A percentile compares a stretch with the other conserved stretches of the same genome.
Conservation (phyloP, 2,888 invertebrate genomes). For the Pristionchus maxplancki region DNA sequence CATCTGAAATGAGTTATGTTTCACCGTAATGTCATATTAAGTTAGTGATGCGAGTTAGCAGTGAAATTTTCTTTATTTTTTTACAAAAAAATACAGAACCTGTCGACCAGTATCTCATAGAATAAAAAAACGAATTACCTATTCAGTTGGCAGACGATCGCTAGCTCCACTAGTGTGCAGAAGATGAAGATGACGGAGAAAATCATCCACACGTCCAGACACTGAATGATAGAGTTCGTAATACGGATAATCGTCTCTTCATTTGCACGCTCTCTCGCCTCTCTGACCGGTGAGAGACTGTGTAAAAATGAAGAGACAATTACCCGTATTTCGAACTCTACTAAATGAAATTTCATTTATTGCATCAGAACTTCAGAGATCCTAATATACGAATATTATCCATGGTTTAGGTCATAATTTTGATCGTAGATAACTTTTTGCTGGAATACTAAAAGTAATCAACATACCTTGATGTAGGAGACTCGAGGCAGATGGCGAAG, state of each 20-base stretch:
- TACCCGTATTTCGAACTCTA: background rate
- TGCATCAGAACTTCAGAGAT: too few relatives aligned
- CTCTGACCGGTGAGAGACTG: too few relatives aligned
- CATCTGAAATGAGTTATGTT: constrained; percentile 62
- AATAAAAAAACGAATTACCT: constrained; percentile 54
- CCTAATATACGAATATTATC: too few relatives aligned
- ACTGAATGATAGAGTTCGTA: constrained; percentile 57
- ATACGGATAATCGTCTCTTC: too few relatives aligned
- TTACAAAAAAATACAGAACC: background rate
- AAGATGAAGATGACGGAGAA: constrained; percentile 76
- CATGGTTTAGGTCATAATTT: too few relatives aligned
- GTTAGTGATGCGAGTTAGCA: background rate
- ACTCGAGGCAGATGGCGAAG: constrained; percentile 77
- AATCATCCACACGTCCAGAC: constrained; percentile 77
- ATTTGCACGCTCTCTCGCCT: too few relatives aligned
- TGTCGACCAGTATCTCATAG: background rate
- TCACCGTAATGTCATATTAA: background rate
- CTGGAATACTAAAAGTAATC: too few relatives aligned
- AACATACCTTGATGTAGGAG: constrained; percentile 76
- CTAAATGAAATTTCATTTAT: background rate
- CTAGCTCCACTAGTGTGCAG: constrained; percentile 76
- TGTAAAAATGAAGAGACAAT: too few relatives aligned
- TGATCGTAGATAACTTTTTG: too few relatives aligned
- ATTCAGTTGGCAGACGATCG: constrained; percentile 76
- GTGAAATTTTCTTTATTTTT: background rate